Percentiles rank a stretch among this genome's conserved stretches.
phyloP scores from a whole-genome alignment of 2,888 invertebrate genomes.

The Oxycera nigricornis region DNA sequence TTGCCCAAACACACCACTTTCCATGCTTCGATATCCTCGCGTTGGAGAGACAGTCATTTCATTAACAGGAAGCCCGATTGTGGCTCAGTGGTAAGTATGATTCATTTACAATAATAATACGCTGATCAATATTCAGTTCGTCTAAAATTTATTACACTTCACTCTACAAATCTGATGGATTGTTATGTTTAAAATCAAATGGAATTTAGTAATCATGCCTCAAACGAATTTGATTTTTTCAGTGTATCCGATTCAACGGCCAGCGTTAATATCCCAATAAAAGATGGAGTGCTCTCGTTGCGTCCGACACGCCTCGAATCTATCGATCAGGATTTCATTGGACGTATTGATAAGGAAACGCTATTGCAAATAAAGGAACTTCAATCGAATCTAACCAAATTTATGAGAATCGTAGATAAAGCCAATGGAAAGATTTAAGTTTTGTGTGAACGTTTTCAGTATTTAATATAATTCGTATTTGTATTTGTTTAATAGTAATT shows the following conservation, averaged over 20 bases:
- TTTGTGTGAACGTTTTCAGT: neutral
- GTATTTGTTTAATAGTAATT: neutral
- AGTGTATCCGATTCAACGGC: slow-evolving; percentile 58
- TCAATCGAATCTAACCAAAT: slow-evolving; percentile 58
- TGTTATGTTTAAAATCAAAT: too few relatives aligned
- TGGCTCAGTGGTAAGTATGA: slow-evolving; percentile 57
- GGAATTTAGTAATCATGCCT: too few relatives aligned
- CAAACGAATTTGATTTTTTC: too few relatives aligned
- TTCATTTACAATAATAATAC: neutral
- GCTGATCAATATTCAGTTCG: too few relatives aligned
- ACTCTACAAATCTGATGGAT: too few relatives aligned
- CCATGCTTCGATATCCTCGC: slow-evolving; percentile 60
- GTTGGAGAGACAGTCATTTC: slow-evolving; percentile 60
- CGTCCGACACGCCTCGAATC: slow-evolving; percentile 57
- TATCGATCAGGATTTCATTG: slow-evolving; percentile 54
- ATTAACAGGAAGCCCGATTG: slow-evolving; percentile 59
- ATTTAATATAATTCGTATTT: neutral
- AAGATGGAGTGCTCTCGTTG: slow-evolving; percentile 59
- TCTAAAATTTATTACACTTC: too few relatives aligned
- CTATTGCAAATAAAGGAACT: slow-evolving; percentile 57
- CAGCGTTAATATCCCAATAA: slow-evolving; percentile 61
- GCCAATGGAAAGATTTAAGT: slow-evolving; percentile 15
- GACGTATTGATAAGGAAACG: slow-evolving; percentile 57
- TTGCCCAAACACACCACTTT: slow-evolving; percentile 52
- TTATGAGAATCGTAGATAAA: slow-evolving; percentile 50